phyloP scores from a whole-genome alignment of 2,888 invertebrate genomes.

The Griposia aprilina region DNA sequence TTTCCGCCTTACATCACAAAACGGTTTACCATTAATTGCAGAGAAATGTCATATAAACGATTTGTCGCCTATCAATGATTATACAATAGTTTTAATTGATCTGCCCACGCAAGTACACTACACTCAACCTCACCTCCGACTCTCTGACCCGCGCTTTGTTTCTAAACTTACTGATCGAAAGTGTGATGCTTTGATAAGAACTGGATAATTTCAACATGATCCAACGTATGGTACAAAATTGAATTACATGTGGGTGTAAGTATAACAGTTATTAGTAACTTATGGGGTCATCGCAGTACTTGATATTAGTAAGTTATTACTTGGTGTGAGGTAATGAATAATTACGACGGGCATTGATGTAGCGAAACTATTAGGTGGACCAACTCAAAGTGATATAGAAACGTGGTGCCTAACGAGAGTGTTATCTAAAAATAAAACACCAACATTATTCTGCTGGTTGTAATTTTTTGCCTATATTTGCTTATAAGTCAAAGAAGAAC shows the following conservation, averaged over 20 bases:
- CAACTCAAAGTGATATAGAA: neutral
- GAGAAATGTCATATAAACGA: constrained; percentile 53
- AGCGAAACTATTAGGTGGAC: neutral
- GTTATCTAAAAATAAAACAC: neutral
- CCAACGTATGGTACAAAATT: constrained; percentile 1
- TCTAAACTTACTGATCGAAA: constrained; percentile 46
- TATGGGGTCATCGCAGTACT: constrained; percentile 1
- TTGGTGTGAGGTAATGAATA: neutral
- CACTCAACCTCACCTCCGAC: constrained; percentile 46
- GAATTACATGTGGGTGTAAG: constrained; percentile 43
- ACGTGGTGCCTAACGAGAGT: neutral
- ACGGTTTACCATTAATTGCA: constrained; percentile 26
- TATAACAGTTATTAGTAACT: constrained; percentile 9
- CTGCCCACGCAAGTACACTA: constrained; percentile 48
- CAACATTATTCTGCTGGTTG: neutral
- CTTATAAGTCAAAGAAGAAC: neutral
- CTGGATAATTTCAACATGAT: constrained; percentile 22
- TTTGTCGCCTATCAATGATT: constrained; percentile 42
- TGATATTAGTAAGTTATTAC: neutral
- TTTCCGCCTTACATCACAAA: constrained; percentile 30
- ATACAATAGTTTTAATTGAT: constrained; percentile 52
- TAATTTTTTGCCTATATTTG: neutral
- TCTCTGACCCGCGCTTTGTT: constrained; percentile 58
- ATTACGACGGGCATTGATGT: neutral
- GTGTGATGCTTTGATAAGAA: constrained; percentile 40